These are phyloP conservation scores for Passer montanus DNA, from an alignment of 2,113 vertebrate species.

Conservation along the genomic window DNA sequence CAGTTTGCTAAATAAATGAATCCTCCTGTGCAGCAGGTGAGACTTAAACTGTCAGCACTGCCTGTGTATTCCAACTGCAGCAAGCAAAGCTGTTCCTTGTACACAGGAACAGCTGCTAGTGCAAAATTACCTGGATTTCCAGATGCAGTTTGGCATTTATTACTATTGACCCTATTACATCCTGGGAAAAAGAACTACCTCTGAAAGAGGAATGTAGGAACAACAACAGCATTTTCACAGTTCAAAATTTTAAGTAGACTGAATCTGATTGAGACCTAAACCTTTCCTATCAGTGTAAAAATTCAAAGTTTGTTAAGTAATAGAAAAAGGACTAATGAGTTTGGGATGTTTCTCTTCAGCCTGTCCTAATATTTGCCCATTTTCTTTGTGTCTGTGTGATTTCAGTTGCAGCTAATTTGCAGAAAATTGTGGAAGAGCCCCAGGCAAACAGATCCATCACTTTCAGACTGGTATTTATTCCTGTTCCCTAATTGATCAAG, in stretches of 20 bases:
- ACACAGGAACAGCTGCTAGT: background rate
- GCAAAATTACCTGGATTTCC: background rate
- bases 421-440: constrained; percentile 98
- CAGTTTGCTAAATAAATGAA: background rate
- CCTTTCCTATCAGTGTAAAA: background rate
- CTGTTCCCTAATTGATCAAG: constrained; percentile 11
- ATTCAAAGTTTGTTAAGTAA: background rate
- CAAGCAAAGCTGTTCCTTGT: background rate
- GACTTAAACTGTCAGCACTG: background rate
- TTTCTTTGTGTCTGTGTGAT: constrained; percentile 60
- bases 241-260: background rate
- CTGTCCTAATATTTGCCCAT: constrained; percentile 3
- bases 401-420: constrained; percentile 98
- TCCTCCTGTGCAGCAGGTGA: background rate
- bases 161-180: background rate
- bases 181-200: background rate
- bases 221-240: background rate
- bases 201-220: background rate
- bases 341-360: background rate
- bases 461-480: constrained; percentile 93
- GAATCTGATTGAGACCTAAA: background rate
- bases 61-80: background rate
- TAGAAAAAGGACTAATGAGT: background rate
- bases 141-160: background rate
- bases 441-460: constrained; percentile 95